These are phyloP conservation scores for Halichoerus grypus DNA, from an alignment of 2,113 vertebrate genomes.

Conservation along the genomic window DNA sequence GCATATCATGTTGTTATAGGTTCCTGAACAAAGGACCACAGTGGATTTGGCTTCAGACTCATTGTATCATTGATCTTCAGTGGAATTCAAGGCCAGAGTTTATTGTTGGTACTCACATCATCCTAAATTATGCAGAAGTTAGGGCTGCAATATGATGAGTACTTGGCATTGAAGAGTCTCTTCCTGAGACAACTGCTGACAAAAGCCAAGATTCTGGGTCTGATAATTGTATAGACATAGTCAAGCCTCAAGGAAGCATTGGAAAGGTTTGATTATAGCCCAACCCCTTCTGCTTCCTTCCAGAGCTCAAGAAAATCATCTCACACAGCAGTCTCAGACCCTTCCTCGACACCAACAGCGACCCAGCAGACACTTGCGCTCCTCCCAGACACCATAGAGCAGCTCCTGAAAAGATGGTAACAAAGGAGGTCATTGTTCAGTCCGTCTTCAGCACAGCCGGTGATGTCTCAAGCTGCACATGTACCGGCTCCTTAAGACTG, in stretches of 20 bases:
- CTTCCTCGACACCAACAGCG: slow-evolving; percentile 82
- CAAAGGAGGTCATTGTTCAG: background rate
- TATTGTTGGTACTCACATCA: slow-evolving; percentile 97
- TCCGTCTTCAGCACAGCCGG: slow-evolving; percentile 86
- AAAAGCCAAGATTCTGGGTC: slow-evolving; percentile 96
- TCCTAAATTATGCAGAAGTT: slow-evolving; percentile 98
- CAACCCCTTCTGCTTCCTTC: slow-evolving; percentile 94
- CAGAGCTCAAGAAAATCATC: slow-evolving; percentile 96
- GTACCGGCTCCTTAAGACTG: slow-evolving; percentile 90
- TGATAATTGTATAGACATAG: slow-evolving; percentile 95
- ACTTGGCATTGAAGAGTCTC: slow-evolving; percentile 94
- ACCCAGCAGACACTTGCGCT: background rate
- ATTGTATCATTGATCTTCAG: slow-evolving; percentile 98
- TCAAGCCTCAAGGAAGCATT: slow-evolving; percentile 96
- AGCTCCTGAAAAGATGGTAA: background rate
- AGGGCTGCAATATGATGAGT: slow-evolving; percentile 93
- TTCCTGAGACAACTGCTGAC: slow-evolving; percentile 92
- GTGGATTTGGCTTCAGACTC: slow-evolving; percentile 99
- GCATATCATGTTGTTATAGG: slow-evolving; percentile 96
- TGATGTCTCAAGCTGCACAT: slow-evolving; percentile 85
- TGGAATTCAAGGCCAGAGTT: slow-evolving; percentile 99
- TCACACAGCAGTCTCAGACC: slow-evolving; percentile 94
- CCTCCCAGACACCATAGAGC: background rate
- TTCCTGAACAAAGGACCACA: slow-evolving; percentile 99
- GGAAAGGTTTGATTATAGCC: slow-evolving; percentile 95